Percentiles rank a stretch among this genome's conserved stretches.
These are phyloP conservation scores for Hymenopus coronatus DNA, from an alignment of 2,888 invertebrate species.

Conservation along the genomic window DNA sequence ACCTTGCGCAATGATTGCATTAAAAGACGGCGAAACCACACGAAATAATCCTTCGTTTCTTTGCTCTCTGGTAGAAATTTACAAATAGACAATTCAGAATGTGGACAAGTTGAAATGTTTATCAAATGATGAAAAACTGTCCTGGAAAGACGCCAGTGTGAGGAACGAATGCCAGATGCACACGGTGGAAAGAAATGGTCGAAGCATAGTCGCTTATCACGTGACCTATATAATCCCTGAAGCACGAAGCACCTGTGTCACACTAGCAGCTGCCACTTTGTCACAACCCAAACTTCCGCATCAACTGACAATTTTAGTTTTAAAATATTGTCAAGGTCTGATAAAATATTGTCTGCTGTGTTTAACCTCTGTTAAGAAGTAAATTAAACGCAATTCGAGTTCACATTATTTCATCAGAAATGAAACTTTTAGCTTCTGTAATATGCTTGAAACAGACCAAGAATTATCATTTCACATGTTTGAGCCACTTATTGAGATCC, in stretches of 20 bases:
- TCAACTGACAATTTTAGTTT: neutral
- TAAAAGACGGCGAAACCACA: too few species aligned
- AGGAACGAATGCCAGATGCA: neutral
- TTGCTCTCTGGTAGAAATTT: neutral
- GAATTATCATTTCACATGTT: too few species aligned
- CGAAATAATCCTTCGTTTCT: too few species aligned
- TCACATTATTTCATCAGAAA: too few species aligned
- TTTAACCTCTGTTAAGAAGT: too few species aligned
- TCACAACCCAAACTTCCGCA: neutral
- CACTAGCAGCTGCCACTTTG: neutral
- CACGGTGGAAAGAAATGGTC: neutral
- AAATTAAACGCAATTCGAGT: too few species aligned
- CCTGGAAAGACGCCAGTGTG: neutral
- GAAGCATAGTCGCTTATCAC: neutral
- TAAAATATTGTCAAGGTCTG: neutral
- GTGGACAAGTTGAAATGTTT: neutral
- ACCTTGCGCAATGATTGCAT: too few species aligned
- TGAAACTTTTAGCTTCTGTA: too few species aligned
- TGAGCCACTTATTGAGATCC: too few species aligned
- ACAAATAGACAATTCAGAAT: neutral
- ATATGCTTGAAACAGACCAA: too few species aligned
- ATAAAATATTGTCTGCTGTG: too few species aligned
- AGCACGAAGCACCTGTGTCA: neutral
- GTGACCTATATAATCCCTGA: neutral
- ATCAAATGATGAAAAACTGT: neutral